phyloP scores from a whole-genome alignment of 2,888 invertebrate genomes.

The Acleris literana region DNA sequence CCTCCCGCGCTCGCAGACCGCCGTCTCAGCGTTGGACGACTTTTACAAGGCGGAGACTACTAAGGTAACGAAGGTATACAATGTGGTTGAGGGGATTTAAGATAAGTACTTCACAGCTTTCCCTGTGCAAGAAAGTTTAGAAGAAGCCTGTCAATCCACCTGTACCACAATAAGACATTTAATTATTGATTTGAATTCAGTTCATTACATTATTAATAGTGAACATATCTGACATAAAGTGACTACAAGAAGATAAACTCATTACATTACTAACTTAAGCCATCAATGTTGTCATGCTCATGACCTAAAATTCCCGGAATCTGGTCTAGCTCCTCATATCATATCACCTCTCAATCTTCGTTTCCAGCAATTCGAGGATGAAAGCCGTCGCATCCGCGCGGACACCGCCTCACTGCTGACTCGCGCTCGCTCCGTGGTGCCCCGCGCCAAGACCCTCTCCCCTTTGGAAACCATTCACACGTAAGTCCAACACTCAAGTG shows the following conservation, averaged over 20 bases:
- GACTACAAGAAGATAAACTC: too few relatives aligned
- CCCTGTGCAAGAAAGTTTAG: too few relatives aligned
- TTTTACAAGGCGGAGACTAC: slow-evolving; percentile 90
- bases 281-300: too few relatives aligned
- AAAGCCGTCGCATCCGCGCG: slow-evolving; percentile 91
- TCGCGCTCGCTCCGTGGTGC: slow-evolving; percentile 89
- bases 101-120: too few relatives aligned
- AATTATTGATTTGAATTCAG: too few relatives aligned
- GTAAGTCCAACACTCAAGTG: slow-evolving; percentile 64
- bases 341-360: neutral
- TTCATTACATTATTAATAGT: too few relatives aligned
- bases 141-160: too few relatives aligned
- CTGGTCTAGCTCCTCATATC: neutral
- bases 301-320: too few relatives aligned
- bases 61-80: slow-evolving; percentile 78
- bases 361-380: slow-evolving; percentile 91
- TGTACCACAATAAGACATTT: too few relatives aligned
- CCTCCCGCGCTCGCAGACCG: slow-evolving; percentile 84
- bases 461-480: slow-evolving; percentile 82
- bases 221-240: too few relatives aligned
- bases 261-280: too few relatives aligned
- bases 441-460: slow-evolving; percentile 85
- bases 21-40: slow-evolving; percentile 87
- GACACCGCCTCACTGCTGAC: slow-evolving; percentile 89
- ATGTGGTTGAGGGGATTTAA: too few relatives aligned